phyloP scores from a whole-genome alignment of 2,888 invertebrate species.

The Dendrolimus houi region DNA sequence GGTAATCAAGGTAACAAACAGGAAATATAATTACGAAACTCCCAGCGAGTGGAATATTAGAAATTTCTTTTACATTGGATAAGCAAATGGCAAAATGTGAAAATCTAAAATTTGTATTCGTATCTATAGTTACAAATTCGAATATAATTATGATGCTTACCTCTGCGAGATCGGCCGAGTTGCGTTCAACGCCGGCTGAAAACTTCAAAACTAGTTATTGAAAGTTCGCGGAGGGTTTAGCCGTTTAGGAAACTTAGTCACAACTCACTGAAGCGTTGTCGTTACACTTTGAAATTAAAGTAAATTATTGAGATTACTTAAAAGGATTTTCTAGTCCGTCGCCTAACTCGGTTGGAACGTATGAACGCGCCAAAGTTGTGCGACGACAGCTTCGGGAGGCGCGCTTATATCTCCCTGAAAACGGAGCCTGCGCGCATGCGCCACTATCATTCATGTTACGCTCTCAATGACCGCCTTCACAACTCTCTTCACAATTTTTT shows the following conservation, averaged over 20 bases:
- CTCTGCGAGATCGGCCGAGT: slow-evolving; percentile 12
- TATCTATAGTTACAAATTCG: slow-evolving; percentile 18
- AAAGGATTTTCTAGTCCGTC: slow-evolving; percentile 17
- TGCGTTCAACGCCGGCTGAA: slow-evolving; percentile 23
- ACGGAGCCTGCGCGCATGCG: slow-evolving; percentile 52
- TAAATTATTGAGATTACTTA: not conserved
- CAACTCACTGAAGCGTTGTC: slow-evolving; percentile 31
- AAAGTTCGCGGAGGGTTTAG: slow-evolving; percentile 33
- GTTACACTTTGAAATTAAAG: slow-evolving; percentile 1
- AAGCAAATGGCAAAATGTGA: too few species aligned
- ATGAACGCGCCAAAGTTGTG: slow-evolving; percentile 70
- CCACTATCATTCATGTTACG: slow-evolving; percentile 54
- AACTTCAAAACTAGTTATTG: slow-evolving; percentile 40
- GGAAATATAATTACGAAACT: too few species aligned
- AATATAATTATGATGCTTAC: slow-evolving; percentile 28
- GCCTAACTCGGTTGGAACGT: slow-evolving; percentile 52
- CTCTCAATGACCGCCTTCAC: slow-evolving; percentile 67
- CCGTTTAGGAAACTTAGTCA: slow-evolving; percentile 39
- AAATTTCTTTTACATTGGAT: too few species aligned
- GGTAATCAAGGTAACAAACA: too few species aligned
- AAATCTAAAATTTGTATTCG: slow-evolving; percentile 1
- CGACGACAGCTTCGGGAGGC: slow-evolving; percentile 46
- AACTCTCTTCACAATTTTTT: slow-evolving; percentile 37
- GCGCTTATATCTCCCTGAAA: slow-evolving; percentile 60
- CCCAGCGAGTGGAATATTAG: too few species aligned